Evolutionary conservation across 2,888 invertebrate species (phyloP).

Genomic region (Antitype chi): DNA sequence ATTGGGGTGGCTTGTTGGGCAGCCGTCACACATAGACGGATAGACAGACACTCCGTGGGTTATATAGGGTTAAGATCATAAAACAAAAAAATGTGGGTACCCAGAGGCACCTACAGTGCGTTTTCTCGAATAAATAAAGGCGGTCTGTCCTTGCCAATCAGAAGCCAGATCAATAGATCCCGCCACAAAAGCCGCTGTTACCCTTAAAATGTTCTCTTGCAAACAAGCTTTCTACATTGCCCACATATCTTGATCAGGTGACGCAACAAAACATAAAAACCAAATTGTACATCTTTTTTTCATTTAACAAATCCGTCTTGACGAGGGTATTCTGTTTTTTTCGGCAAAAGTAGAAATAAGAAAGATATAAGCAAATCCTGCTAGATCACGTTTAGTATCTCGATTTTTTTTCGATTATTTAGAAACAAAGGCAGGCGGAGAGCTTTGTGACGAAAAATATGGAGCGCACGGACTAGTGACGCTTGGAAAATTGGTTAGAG

Average conservation of each 20-base stretch:
- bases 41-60: background rate
- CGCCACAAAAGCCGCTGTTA: slow-evolving; percentile 51
- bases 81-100: background rate
- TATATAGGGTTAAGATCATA: background rate
- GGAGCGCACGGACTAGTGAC: slow-evolving; percentile 57
- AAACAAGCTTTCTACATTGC: slow-evolving; percentile 71
- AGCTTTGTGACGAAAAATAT: slow-evolving; percentile 67
- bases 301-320: slow-evolving; percentile 89
- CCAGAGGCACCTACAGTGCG: background rate
- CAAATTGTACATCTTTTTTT: slow-evolving; percentile 87
- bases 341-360: slow-evolving; percentile 83
- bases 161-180: slow-evolving; percentile 58
- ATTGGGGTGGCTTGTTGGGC: slow-evolving; percentile 4
- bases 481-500: slow-evolving; percentile 52
- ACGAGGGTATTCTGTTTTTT: slow-evolving; percentile 86
- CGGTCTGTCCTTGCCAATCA: slow-evolving; percentile 27
- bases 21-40: slow-evolving; percentile 13
- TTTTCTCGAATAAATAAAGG: slow-evolving; percentile 36
- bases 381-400: slow-evolving; percentile 82
- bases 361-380: slow-evolving; percentile 86
- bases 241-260: slow-evolving; percentile 84
- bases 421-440: slow-evolving; percentile 64
- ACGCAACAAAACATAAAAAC: slow-evolving; percentile 86
- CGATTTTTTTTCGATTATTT: slow-evolving; percentile 80
- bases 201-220: slow-evolving; percentile 61